Percentiles rank a stretch among this genome's conserved stretches.
These are phyloP conservation scores for Rhinella marina DNA, from an alignment of 2,797 vertebrate species.

Conservation along the genomic window DNA sequence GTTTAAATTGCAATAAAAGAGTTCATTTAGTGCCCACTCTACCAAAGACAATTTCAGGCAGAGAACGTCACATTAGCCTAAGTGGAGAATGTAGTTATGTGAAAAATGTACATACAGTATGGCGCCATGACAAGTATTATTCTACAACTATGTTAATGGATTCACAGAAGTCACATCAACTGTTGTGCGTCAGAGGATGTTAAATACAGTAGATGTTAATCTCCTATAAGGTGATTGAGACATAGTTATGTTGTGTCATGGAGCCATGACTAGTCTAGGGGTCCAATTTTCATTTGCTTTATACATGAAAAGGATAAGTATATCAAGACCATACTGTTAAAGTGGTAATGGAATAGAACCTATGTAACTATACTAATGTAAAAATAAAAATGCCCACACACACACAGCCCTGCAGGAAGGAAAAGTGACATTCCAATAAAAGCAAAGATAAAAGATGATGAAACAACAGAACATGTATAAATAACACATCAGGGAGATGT, in stretches of 20 bases:
- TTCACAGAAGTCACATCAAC: neutral
- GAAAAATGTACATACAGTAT: neutral
- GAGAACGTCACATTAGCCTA: neutral
- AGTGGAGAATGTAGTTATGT: neutral
- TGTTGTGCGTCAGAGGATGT: neutral
- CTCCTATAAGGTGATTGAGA: neutral
- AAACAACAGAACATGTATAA: neutral
- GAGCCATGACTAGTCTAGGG: neutral
- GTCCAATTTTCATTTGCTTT: neutral
- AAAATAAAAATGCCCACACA: neutral
- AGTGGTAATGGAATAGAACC: neutral
- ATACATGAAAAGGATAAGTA: neutral
- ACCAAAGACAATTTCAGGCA: neutral
- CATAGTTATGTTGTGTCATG: neutral
- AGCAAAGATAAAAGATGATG: neutral
- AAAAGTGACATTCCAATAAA: neutral
- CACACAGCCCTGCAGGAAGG: neutral
- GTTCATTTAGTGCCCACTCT: neutral
- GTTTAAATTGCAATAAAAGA: neutral
- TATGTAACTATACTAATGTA: neutral
- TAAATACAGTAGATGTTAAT: neutral
- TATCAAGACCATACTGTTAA: neutral
- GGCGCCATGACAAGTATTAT: neutral
- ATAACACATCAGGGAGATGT: neutral
- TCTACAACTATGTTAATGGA: neutral